Base-by-base conservation (phyloP, 2,888 invertebrate species). In the Liodrosophila aerea region DNA sequence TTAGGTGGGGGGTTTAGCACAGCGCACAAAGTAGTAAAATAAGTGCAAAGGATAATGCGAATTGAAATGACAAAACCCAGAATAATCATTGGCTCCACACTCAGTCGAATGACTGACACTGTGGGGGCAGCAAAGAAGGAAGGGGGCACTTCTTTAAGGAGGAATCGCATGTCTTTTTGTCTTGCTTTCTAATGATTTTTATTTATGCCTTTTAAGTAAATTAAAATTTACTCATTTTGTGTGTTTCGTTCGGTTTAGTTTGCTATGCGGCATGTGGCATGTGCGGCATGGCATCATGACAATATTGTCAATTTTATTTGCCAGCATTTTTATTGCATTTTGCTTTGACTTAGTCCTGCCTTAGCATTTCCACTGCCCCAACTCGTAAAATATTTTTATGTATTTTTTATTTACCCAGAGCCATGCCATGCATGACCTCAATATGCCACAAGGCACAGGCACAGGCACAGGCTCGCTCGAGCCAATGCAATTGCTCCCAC, bases 61-160 rank as follows among this genome's bases (percentile, higher is more conserved):
- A 86, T 85, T 81, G 87, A 85, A 86, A 86, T 87, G 85, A 87
- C 84, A 86, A 85, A 85, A 86, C 86, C 86, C 81, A 68, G 85
- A 84, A 86, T 85, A 87, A 86, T 87, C 86, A 87, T 86, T 86
- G 86, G 73, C 73, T 77, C 66, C 78, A 75, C 75, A 74, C 73
- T 66, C 82, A 47, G 44, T 41, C 12, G 40, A 4, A 1, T 13
- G 9, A 11, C 15, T n/a, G 40, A n/a, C 37, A 2, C 16, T 15
- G 3, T 4, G 0, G 31, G 8, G 41, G 1, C 2, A 4, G 52
- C n/a, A n/a, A n/a, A n/a, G n/a, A n/a, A n/a, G 12, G 5, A 15
- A 27, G 7, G n/a, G 27, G 22, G n/a, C 37, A 30, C 16, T 34
- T 13, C 30, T 37, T 22, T 22, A 31, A 4, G 40, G 11, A n/a